Percentiles rank a stretch among this genome's conserved stretches.
phyloP scores from a whole-genome alignment of 2,797 vertebrate genomes.

The Apodemus agrarius region DNA sequence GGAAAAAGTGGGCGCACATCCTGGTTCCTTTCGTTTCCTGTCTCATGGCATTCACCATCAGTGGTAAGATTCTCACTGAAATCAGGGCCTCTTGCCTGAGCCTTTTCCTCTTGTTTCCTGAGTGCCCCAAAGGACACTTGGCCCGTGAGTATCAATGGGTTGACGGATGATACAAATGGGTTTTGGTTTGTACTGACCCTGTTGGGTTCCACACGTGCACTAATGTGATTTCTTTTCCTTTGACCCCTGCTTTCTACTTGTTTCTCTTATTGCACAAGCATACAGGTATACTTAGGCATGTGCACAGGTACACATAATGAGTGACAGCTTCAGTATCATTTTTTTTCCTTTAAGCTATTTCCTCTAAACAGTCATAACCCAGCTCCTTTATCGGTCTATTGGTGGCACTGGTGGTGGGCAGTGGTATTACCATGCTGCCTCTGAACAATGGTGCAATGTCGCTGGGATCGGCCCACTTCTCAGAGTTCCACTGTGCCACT shows the following conservation, averaged over 20 bases:
- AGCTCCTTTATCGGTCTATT: neutral
- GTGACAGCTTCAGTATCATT: neutral
- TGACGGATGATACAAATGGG: neutral
- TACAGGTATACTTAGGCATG: too few species aligned
- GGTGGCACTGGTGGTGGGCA: neutral
- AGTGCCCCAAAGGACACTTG: neutral
- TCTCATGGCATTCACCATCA: neutral
- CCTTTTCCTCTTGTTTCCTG: neutral
- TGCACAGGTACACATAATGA: rapidly evolving
- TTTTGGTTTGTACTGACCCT: neutral
- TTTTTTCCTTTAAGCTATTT: neutral
- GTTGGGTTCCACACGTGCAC: neutral
- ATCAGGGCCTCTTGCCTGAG: neutral
- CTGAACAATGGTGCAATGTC: neutral
- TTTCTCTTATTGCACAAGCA: neutral
- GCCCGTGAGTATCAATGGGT: rapidly evolving
- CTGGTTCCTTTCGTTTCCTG: rapidly evolving
- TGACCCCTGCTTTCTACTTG: neutral
- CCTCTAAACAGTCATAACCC: neutral
- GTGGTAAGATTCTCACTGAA: neutral
- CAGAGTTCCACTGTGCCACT: neutral
- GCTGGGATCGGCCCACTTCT: neutral
- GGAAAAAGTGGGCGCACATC: too few species aligned
- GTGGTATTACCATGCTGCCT: neutral
- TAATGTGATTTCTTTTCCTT: neutral